Evolutionary conservation across 2,113 vertebrate genomes (phyloP), one percentile per base, ranked within the genome.

Genomic region (Urocynchramus pylzowi): DNA sequence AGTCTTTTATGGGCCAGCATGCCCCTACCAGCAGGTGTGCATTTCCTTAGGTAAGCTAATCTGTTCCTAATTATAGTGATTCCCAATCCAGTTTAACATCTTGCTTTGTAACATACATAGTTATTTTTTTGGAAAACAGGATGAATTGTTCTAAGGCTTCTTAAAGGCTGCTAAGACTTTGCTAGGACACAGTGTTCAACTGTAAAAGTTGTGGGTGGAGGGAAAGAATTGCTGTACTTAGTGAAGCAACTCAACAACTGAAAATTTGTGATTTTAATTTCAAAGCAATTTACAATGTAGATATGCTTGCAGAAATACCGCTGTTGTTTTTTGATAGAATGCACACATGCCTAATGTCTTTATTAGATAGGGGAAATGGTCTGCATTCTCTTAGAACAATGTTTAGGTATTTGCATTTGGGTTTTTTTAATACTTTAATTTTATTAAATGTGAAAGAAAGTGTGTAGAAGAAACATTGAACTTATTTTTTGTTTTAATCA

Each of bases 251-350:
- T 41, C 45, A 77, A 4, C 37, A 92, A 80, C 39, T 41, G 70
- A 70, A 90, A 85, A 64, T 33, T 13, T 63, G 71, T 67, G 27
- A 86, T 90, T 89, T 90, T 91, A 86, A 96, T 86, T 87, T 74
- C 63, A 44, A 91, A 87, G 47, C n/a, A 1, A 56, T 90, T 78
- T 77, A 76, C 71, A 70, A 77, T 61, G 84, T 42, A 90, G 68
- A 68, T 67, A 19, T 45, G 31, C 35, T 83, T 52, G 35, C 59
- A 90, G 52, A 92, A 86, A 77, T 49, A 33, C 13, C 0, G 0
- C 35, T 84, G 27, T 23, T 80, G 52, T 64, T 86, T 91, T 91
- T 78, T 71, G 71, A 56, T 54, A 70, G 39, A 77, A 69, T 26
- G 67, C 42, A 59, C 2, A 5, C 21, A 28, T 15, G 10, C 31